Evolutionary conservation across 2,113 vertebrate genomes (phyloP).

Genomic region (Stomatorhinus ivindoensis): DNA sequence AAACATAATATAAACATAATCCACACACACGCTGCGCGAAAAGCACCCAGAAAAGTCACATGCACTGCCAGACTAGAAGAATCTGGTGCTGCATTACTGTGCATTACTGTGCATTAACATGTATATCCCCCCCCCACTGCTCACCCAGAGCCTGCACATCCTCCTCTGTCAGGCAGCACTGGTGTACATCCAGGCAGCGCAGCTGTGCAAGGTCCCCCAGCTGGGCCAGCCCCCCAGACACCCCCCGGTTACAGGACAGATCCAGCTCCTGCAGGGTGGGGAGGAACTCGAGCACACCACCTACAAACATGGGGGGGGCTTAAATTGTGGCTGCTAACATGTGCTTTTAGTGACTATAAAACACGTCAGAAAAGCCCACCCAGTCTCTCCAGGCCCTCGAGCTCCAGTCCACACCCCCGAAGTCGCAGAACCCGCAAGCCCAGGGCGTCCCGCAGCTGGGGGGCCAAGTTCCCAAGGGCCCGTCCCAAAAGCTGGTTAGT

Average conservation of each 20-base stretch:
- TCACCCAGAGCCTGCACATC: conserved; percentile 67
- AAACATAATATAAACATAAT: too few species aligned
- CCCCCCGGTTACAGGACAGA: conserved; percentile 70
- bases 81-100: background rate
- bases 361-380: conserved; percentile 50
- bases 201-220: conserved; percentile 61
- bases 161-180: conserved; percentile 60
- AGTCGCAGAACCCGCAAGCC: conserved; percentile 63
- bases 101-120: background rate
- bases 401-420: conserved; percentile 68
- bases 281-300: conserved; percentile 56
- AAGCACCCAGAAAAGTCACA: background rate
- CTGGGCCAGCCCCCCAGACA: conserved; percentile 63
- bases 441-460: conserved; percentile 54
- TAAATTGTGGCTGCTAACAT: background rate
- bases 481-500: conserved; percentile 62
- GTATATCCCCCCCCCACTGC: conserved; percentile 7
- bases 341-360: background rate
- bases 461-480: conserved; percentile 53
- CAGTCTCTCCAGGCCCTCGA: conserved; percentile 54
- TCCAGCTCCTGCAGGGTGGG: conserved; percentile 63
- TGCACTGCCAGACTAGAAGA: background rate
- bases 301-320: conserved; percentile 45
- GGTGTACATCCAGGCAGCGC: conserved; percentile 69
- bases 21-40: background rate